Base-by-base conservation (phyloP, 2,888 invertebrate species). In the Drosophila emarginata region DNA sequence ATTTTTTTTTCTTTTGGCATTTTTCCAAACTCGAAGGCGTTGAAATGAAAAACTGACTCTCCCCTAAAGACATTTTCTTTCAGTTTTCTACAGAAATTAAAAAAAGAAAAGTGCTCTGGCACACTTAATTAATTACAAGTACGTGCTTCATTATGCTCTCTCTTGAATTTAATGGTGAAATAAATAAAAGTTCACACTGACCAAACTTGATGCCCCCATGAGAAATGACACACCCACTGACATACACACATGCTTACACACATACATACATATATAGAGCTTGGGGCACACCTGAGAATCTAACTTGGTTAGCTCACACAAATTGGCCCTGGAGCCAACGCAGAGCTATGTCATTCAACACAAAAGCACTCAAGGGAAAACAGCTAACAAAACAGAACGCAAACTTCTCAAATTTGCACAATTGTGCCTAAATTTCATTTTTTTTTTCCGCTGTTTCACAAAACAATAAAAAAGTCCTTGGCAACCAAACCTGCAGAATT, bases 111-210 rank as follows among this genome's bases (percentile, higher is more conserved):
- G 70, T 76, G 56, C 32, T 12, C 54, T 12, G 82, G 73, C 82
- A 62, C 82, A 89, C 87, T 87, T 89, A 87, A 87, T 87, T 89
- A 87, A 89, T 89, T 82, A 87, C 79, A 75, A 79, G 74, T 67
- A 78, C 80, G 84, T 82, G 82, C 86, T 87, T 82, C 82, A 82
- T 87, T 82, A 87, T 85, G 78, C 67, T 52, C 32, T 32, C 52
- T 58, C 53, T 21, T 37, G 9, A 21, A 67, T 72, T 67, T 72
- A 85, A 85, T 85, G 79, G 80, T 76, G 80, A 76, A 76, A 87
- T 76, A 82, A 87, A 82, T 87, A 82, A 85, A 45, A 82, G 85
- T 87, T 85, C 78, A 71, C 77, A 67, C 86, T 85, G 81, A 84
- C 87, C 80, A 60, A 36, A 40, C 64, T 66, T 45, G 45, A 45